A percentile compares a stretch with the other conserved stretches of the same genome.
These are phyloP conservation scores for Ariopsis seemanni DNA, from an alignment of 2,113 vertebrate genomes.

Conservation along the genomic window DNA sequence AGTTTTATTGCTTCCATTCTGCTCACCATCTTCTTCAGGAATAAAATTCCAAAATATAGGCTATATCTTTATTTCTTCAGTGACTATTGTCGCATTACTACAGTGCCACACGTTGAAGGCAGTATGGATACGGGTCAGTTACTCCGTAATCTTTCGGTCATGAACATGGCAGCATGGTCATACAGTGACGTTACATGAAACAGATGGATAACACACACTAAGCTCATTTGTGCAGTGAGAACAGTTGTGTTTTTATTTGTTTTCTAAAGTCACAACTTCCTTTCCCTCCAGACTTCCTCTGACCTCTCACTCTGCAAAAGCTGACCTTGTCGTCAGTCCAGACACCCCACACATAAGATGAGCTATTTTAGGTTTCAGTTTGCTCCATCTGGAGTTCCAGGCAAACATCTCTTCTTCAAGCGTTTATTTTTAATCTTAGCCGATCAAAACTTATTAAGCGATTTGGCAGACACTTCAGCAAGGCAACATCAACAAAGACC, in stretches of 20 bases:
- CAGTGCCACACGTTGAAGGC: background rate
- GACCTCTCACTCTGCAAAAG: constrained; percentile 16
- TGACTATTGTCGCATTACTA: background rate
- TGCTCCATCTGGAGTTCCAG: background rate
- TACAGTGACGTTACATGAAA: too few species aligned
- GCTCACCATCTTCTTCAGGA: background rate
- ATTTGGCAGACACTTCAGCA: background rate
- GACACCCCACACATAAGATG: background rate
- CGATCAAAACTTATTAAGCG: background rate
- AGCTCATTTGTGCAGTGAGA: background rate
- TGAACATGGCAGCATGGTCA: background rate
- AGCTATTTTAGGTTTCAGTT: constrained; percentile 24
- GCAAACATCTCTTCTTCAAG: background rate
- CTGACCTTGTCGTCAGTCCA: constrained; percentile 33
- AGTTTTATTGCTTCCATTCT: background rate
- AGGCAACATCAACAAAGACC: background rate
- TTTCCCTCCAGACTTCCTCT: background rate
- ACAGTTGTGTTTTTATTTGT: background rate
- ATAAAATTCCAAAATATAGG: background rate
- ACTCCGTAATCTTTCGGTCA: too few species aligned
- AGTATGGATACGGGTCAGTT: background rate
- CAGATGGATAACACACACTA: background rate
- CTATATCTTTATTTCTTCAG: background rate
- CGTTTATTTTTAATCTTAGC: constrained; percentile 19
- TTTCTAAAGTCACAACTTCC: background rate